A percentile compares a stretch with the other conserved stretches of the same genome.
Evolutionary conservation across 2,113 vertebrate genomes (phyloP).

Genomic region (Coregonus clupeaformis): DNA sequence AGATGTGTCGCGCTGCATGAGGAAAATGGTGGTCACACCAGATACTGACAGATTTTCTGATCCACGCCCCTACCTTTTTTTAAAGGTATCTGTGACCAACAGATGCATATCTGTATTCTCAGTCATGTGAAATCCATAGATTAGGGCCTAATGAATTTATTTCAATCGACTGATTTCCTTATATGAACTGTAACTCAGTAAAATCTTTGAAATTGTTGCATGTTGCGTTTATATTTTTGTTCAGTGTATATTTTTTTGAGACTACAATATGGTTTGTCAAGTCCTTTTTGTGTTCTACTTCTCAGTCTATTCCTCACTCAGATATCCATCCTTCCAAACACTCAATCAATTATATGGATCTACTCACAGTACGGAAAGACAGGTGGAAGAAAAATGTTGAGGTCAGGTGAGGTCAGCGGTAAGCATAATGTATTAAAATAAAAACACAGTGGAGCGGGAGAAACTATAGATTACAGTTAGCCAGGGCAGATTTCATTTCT

Average conservation of each 20-base stretch:
- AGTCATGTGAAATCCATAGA: no score
- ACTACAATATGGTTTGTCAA: neutral
- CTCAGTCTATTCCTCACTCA: conserved; percentile 28
- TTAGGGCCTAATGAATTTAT: no score
- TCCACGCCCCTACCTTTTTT: no score
- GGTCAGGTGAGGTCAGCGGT: conserved; percentile 43
- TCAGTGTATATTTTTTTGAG: neutral
- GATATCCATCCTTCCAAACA: conserved; percentile 16
- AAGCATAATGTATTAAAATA: conserved; percentile 38
- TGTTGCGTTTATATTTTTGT: no score
- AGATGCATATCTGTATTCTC: no score
- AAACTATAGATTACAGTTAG: conserved; percentile 54
- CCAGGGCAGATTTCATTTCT: conserved; percentile 49
- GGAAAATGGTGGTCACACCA: no score
- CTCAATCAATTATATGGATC: conserved; percentile 52
- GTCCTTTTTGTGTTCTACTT: conserved; percentile 17
- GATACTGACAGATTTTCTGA: no score
- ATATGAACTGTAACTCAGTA: no score
- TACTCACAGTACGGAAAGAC: conserved; percentile 26
- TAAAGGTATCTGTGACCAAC: no score
- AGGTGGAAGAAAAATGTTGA: conserved; percentile 31
- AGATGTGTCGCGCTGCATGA: no score
- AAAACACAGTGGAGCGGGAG: conserved; percentile 46
- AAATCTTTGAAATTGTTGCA: no score
- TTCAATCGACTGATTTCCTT: no score